These are phyloP conservation scores for Dendrocincla fuliginosa DNA, from an alignment of 2,797 vertebrate genomes.

Conservation along the genomic window DNA sequence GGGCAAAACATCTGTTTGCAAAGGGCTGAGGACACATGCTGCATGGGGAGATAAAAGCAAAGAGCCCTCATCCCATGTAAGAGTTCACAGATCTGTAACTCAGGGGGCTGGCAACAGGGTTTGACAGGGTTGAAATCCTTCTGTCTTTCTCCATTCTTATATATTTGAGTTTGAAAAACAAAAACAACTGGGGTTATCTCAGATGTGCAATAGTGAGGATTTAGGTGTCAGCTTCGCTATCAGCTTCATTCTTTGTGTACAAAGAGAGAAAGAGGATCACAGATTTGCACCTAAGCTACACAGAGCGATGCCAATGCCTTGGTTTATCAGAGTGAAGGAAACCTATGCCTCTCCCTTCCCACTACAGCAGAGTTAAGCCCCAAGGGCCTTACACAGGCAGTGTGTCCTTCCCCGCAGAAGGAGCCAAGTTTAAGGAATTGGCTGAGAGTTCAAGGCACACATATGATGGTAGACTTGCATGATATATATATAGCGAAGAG, in stretches of 20 bases:
- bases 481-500: neutral
- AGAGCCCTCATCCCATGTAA: conserved; percentile 35
- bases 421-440: neutral
- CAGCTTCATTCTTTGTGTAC: conserved; percentile 35
- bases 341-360: neutral
- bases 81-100: conserved; percentile 43
- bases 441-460: neutral
- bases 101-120: neutral
- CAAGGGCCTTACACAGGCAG: neutral
- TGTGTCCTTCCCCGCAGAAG: neutral
- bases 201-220: conserved; percentile 42
- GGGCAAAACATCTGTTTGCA: conserved; percentile 44
- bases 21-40: neutral
- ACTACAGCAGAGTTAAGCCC: neutral
- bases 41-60: conserved; percentile 28
- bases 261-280: conserved; percentile 36
- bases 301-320: neutral
- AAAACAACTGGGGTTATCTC: conserved; percentile 48
- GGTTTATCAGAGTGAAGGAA: neutral
- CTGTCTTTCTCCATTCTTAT: conserved; percentile 1
- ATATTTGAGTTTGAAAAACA: conserved; percentile 35
- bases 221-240: conserved; percentile 33
- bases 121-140: conserved; percentile 45
- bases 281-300: conserved; percentile 38
- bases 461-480: neutral